These are phyloP conservation scores for Scaptomyza montana DNA, from an alignment of 1,140 invertebrate genomes.

Conservation along the genomic window DNA sequence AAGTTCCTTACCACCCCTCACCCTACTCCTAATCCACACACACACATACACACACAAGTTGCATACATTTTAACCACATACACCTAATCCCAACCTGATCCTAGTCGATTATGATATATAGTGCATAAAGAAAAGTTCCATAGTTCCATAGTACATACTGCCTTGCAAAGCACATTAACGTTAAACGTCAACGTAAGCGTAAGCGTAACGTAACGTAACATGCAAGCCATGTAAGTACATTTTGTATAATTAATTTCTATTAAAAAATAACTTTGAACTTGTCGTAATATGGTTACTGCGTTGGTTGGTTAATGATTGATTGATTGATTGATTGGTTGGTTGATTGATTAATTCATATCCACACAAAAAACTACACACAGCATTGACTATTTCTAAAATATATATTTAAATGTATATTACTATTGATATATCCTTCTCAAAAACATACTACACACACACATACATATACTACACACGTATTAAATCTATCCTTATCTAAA, in stretches of 20 bases:
- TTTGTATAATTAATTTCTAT: slow-evolving; percentile 71
- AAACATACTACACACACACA: slow-evolving; percentile 5
- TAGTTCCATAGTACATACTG: slow-evolving; percentile 77
- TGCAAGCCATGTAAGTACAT: slow-evolving; percentile 83
- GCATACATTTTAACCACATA: slow-evolving; percentile 29
- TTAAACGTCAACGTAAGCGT: slow-evolving; percentile 27
- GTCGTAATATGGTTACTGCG: slow-evolving; percentile 83
- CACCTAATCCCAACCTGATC: slow-evolving; percentile 11
- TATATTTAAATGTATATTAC: slow-evolving; percentile 55
- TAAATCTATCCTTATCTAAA: slow-evolving; percentile 60
- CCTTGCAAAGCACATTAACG: slow-evolving; percentile 72
- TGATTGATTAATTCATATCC: slow-evolving; percentile 63
- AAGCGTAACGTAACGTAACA: slow-evolving; percentile 42
- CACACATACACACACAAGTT: background rate
- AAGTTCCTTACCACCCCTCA: slow-evolving; percentile 48
- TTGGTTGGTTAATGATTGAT: slow-evolving; percentile 83
- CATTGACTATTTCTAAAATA: slow-evolving; percentile 57
- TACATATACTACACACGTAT: slow-evolving; percentile 23
- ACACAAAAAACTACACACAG: slow-evolving; percentile 45
- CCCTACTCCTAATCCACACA: slow-evolving; percentile 1
- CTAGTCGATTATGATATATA: slow-evolving; percentile 46
- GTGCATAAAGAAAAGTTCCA: slow-evolving; percentile 50
- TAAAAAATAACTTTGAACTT: slow-evolving; percentile 80
- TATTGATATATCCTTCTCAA: slow-evolving; percentile 48
- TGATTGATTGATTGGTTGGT: slow-evolving; percentile 70